Conservation (phyloP, 1,140 invertebrate genomes). For the Metopolophium dirhodum region DNA sequence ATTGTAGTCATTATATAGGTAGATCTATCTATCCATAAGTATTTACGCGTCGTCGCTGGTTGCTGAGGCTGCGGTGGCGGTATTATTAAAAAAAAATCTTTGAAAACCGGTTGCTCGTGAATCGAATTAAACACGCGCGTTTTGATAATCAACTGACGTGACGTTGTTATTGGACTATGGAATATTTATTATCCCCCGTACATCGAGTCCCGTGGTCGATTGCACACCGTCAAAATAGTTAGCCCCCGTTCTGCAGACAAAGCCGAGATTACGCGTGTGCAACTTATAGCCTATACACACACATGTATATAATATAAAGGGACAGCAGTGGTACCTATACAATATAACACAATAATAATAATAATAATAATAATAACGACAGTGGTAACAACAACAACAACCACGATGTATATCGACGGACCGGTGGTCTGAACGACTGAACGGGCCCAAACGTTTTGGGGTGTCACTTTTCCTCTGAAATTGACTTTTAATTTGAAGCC, state of each 20-base stretch:
- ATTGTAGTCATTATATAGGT: no score
- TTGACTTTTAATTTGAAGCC: constrained; percentile 46
- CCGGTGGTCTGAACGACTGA: constrained; percentile 9
- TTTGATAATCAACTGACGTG: constrained; percentile 32
- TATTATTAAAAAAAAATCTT: not conserved
- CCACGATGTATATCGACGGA: not conserved
- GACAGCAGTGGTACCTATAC: not conserved
- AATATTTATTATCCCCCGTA: constrained; percentile 2
- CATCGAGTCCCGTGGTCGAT: constrained; percentile 5
- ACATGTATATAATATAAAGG: no score
- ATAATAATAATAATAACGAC: not conserved
- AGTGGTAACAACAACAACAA: not conserved
- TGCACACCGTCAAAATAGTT: constrained; percentile 29
- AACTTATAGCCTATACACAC: no score
- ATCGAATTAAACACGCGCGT: constrained; percentile 12
- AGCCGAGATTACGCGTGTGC: not conserved
- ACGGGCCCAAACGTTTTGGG: not conserved
- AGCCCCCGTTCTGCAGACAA: not conserved
- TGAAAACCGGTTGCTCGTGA: constrained; percentile 14
- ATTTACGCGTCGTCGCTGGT: not conserved
- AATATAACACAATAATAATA: not conserved
- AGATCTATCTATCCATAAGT: not conserved
- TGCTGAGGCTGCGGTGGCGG: not conserved
- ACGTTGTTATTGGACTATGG: not conserved
- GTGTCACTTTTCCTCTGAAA: constrained; percentile 9